These are phyloP conservation scores for Hetaerina americana DNA, from an alignment of 1,140 invertebrate species.

Conservation along the genomic window DNA sequence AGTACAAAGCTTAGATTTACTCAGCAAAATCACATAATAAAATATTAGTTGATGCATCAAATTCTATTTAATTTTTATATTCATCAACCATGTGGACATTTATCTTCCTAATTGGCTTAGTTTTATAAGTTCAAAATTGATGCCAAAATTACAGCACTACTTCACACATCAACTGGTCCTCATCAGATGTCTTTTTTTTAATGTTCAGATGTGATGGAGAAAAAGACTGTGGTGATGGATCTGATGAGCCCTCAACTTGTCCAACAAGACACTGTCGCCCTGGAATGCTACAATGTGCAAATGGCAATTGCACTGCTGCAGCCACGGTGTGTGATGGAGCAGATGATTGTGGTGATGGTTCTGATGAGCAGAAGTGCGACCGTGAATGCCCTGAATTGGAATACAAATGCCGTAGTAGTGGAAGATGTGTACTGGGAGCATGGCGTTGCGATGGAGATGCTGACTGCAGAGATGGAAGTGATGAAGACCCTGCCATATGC, in stretches of 20 bases:
- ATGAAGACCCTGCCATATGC: constrained; percentile 81
- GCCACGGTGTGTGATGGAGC: constrained; percentile 86
- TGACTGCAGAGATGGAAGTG: constrained; percentile 87
- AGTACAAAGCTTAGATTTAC: too few relatives aligned
- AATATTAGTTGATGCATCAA: too few relatives aligned
- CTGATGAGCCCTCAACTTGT: constrained; percentile 78
- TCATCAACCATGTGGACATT: too few relatives aligned
- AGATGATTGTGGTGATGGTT: constrained; percentile 77
- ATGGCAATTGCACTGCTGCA: constrained; percentile 82
- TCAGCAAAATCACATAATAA: too few relatives aligned
- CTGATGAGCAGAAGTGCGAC: constrained; percentile 59
- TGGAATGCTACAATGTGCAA: constrained; percentile 87
- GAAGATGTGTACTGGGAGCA: constrained; percentile 81
- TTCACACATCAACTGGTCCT: background rate
- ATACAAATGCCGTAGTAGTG: constrained; percentile 83
- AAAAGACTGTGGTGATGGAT: constrained; percentile 79
- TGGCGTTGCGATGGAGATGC: constrained; percentile 95
- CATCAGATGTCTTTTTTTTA: constrained; percentile 11
- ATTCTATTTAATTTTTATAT: too few relatives aligned
- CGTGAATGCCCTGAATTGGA: constrained; percentile 80
- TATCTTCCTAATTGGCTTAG: too few relatives aligned
- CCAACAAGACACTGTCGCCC: constrained; percentile 61
- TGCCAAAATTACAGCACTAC: constrained; percentile 7
- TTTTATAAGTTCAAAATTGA: constrained; percentile 1
- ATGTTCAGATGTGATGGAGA: constrained; percentile 56